Base-by-base conservation (phyloP, 2,888 invertebrate species). In the Aphodius sticticus region DNA sequence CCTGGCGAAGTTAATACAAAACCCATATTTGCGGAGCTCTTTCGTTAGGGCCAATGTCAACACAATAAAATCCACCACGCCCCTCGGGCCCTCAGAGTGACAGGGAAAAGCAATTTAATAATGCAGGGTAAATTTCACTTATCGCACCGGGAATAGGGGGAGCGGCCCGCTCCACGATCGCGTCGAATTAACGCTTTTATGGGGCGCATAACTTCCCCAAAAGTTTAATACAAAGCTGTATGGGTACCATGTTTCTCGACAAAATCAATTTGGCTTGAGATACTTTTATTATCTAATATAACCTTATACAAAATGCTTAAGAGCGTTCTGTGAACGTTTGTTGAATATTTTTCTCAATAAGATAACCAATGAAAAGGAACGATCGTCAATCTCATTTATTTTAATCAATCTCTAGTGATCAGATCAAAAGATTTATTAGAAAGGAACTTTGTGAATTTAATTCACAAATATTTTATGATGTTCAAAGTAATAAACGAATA, bases 21-120 rank as follows among this genome's bases (percentile, higher is more conserved):
- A 85, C 85, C 86, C 87, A 87, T 88, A 88, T 88, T 88, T 88
- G 87, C 87, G 81, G 84, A 87, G 87, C 87, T 87, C 88, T 88
- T 87, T 86, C 85, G 87, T 86, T 86, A 86, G 86, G 85, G 85
- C 85, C 85, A 85, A 82, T 85, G 86, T 87, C 87, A 87, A 87
- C 87, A 87, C 85, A 87, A 87, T 87, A 87, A 87, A 86, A 86
- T 82, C 84, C 82, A 85, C 86, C 84, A 85, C 85, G 86, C 85
- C 86, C 82, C 84, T 81, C 81, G 84, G 83, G 81, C 76, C 77
- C 76, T 79, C 81, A 77, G 83, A 84, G 84, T 83, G 85, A 86
- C 86, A 86, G 83, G 84, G 85, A 85, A 86, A 86, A 84, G 85
- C 86, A 86, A 86, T 86, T 86, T 86, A 84, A 86, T 86, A 84